Conservation (phyloP, 2,113 vertebrate genomes). For the Nerophis lumbriciformis region DNA sequence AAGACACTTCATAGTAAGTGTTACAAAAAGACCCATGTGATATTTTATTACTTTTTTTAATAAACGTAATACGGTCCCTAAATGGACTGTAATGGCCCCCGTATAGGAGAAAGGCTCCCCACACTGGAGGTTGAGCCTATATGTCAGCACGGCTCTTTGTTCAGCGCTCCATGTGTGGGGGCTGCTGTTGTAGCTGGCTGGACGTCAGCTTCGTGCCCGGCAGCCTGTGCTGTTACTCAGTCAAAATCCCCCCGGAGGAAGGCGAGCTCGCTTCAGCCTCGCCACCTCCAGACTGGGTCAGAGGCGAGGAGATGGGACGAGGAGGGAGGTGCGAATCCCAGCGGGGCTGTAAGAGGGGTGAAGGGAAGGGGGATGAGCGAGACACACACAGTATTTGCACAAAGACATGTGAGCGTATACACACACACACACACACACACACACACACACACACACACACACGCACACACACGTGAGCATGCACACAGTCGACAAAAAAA, state of each 20-base stretch:
- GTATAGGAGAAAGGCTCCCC: slow-evolving; percentile 8
- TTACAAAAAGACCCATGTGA: neutral
- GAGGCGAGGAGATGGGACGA: slow-evolving; percentile 44
- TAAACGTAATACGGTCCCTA: slow-evolving; percentile 23
- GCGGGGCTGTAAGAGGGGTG: slow-evolving; percentile 9
- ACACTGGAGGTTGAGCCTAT: slow-evolving; percentile 24
- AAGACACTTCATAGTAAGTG: too few species aligned
- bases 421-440: slow-evolving; percentile 24
- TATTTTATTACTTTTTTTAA: slow-evolving; percentile 25
- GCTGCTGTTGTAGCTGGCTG: slow-evolving; percentile 36
- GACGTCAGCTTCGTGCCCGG: slow-evolving; percentile 51
- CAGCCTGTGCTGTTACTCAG: slow-evolving; percentile 43
- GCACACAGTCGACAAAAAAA: slow-evolving; percentile 40
- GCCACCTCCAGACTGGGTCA: slow-evolving; percentile 56
- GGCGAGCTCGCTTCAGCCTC: slow-evolving; percentile 36
- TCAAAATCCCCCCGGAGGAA: slow-evolving; percentile 38
- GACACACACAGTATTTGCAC: slow-evolving; percentile 1
- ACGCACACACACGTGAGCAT: slow-evolving; percentile 15
- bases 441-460: slow-evolving; percentile 18
- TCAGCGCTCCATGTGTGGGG: slow-evolving; percentile 36
- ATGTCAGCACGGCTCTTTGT: slow-evolving; percentile 48
- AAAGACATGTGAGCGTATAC: slow-evolving; percentile 18
- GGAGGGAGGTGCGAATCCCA: slow-evolving; percentile 50
- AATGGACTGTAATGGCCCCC: slow-evolving; percentile 25
- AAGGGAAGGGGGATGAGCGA: slow-evolving; percentile 8